phyloP scores from a whole-genome alignment of 2,888 invertebrate genomes.

The Heliconius ethilla region DNA sequence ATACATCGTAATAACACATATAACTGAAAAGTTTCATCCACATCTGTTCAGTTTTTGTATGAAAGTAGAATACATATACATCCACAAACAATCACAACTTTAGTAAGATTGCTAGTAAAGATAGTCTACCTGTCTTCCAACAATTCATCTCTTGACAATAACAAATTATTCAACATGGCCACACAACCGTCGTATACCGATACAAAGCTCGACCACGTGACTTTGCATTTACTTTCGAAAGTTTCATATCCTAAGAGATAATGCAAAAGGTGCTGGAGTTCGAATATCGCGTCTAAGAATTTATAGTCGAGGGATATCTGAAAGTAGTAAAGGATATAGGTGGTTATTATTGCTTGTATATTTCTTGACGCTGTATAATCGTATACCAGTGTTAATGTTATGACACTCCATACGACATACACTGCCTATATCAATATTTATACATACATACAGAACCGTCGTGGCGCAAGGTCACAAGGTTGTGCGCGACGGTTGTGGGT shows the following conservation, averaged over 20 bases:
- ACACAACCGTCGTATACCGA: constrained; percentile 61
- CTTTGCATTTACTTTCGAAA: constrained; percentile 53
- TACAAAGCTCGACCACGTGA: constrained; percentile 64
- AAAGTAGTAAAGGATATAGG: constrained; percentile 45
- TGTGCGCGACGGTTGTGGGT: no score
- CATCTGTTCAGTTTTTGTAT: no score
- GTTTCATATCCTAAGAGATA: constrained; percentile 56
- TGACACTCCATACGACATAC: background rate
- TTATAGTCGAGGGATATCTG: constrained; percentile 74
- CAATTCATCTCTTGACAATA: constrained; percentile 70
- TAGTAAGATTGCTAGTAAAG: background rate
- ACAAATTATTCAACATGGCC: constrained; percentile 62
- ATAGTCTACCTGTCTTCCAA: constrained; percentile 71
- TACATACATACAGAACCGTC: no score
- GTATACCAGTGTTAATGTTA: background rate
- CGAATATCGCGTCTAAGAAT: constrained; percentile 70
- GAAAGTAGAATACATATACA: no score
- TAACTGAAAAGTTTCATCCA: no score
- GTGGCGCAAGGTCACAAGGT: no score
- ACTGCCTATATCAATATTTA: background rate
- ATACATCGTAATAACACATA: no score
- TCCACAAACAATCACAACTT: no score
- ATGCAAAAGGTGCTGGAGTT: constrained; percentile 63
- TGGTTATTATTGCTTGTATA: background rate
- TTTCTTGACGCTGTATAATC: no score